A percentile compares a stretch with the other conserved stretches of the same genome.
These are phyloP conservation scores for Cheilosia variabilis DNA, from an alignment of 2,888 invertebrate genomes.

Conservation along the genomic window DNA sequence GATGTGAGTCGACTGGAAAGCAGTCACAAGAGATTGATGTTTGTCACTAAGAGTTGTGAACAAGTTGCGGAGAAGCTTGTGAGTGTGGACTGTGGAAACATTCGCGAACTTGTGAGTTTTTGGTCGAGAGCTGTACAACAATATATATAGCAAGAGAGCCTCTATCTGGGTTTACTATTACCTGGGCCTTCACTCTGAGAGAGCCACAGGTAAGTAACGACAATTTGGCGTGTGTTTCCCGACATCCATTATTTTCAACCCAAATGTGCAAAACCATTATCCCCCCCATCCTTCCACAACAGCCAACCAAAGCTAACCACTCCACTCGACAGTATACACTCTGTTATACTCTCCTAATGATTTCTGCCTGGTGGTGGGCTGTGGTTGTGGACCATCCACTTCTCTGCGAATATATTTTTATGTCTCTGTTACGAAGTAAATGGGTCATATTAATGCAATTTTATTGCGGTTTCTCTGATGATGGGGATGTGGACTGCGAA, in stretches of 20 bases:
- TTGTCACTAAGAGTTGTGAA: too few relatives aligned
- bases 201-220: too few relatives aligned
- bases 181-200: too few relatives aligned
- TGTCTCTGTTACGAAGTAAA: slow-evolving; percentile 61
- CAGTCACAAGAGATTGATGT: too few relatives aligned
- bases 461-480: slow-evolving; percentile 49
- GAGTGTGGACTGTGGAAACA: too few relatives aligned
- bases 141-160: too few relatives aligned
- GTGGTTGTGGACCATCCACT: slow-evolving; percentile 17
- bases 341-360: neutral
- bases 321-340: neutral
- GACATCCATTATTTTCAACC: too few relatives aligned
- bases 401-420: slow-evolving; percentile 44
- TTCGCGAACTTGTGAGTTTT: too few relatives aligned
- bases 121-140: too few relatives aligned
- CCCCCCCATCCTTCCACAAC: slow-evolving; percentile 9
- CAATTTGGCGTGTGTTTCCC: too few relatives aligned
- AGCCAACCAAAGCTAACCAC: neutral
- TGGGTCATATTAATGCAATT: slow-evolving; percentile 69
- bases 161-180: too few relatives aligned
- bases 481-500: slow-evolving; percentile 24
- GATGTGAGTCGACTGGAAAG: neutral
- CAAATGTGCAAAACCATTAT: slow-evolving; percentile 48
- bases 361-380: slow-evolving; percentile 38
- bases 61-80: too few relatives aligned